Conservation (phyloP, 2,888 invertebrate genomes). For the Drosophila meridiana region DNA sequence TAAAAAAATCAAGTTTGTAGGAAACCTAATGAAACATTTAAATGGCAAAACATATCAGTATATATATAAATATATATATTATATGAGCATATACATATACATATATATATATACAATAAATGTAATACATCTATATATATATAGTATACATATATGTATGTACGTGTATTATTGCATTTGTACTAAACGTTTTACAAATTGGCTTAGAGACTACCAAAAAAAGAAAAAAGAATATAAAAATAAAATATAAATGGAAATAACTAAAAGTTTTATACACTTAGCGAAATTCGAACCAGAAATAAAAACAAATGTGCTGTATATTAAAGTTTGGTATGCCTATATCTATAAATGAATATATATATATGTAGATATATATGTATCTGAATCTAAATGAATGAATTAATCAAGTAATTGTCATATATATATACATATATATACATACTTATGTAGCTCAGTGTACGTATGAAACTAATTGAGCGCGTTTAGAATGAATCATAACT, state of each 20-base stretch:
- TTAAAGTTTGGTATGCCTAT: slow-evolving; percentile 78
- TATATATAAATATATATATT: slow-evolving; percentile 45
- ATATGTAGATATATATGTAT: slow-evolving; percentile 48
- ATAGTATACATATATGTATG: slow-evolving; percentile 60
- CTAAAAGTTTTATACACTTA: slow-evolving; percentile 73
- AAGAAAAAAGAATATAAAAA: neutral
- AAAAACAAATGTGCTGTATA: slow-evolving; percentile 58
- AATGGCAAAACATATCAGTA: slow-evolving; percentile 80
- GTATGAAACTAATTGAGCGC: slow-evolving; percentile 23
- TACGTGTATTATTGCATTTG: slow-evolving; percentile 76
- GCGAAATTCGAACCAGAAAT: slow-evolving; percentile 65
- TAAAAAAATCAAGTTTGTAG: slow-evolving; percentile 34
- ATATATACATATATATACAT: slow-evolving; percentile 31
- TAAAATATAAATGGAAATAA: slow-evolving; percentile 43
- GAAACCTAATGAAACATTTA: slow-evolving; percentile 61
- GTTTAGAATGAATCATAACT: slow-evolving; percentile 42
- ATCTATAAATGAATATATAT: slow-evolving; percentile 70
- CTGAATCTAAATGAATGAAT: slow-evolving; percentile 31
- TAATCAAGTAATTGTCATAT: slow-evolving; percentile 55
- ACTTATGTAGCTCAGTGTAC: slow-evolving; percentile 35
- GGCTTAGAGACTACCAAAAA: slow-evolving; percentile 62
- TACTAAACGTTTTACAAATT: slow-evolving; percentile 81
- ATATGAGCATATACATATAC: slow-evolving; percentile 34
- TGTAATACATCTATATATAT: slow-evolving; percentile 62
- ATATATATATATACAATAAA: slow-evolving; percentile 57